Conservation (phyloP, 2,113 vertebrate genomes). For the Tricholaema leucomelas region DNA sequence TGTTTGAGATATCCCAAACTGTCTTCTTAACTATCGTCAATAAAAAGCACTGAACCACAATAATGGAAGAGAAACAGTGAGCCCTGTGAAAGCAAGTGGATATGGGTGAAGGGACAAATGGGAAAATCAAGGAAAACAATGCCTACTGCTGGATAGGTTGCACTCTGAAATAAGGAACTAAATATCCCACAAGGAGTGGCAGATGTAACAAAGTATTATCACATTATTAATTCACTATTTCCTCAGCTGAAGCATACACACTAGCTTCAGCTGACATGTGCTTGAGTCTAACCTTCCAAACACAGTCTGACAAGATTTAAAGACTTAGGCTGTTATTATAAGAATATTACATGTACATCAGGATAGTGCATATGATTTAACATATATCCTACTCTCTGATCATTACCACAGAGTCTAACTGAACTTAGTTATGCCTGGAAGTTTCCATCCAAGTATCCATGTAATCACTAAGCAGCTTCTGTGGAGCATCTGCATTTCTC, state of each 20-base stretch:
- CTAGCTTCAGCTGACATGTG: neutral
- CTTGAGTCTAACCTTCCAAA: neutral
- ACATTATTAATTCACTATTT: neutral
- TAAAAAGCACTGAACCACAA: neutral
- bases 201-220: neutral
- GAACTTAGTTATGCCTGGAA: neutral
- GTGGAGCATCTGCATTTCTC: neutral
- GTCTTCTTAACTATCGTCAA: neutral
- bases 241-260: fast-evolving
- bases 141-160: neutral
- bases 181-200: neutral
- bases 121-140: neutral
- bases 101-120: neutral
- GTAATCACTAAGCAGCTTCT: neutral
- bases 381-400: neutral
- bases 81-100: neutral
- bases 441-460: neutral
- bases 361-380: neutral
- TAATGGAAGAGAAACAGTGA: neutral
- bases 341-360: neutral
- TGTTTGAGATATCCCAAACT: neutral
- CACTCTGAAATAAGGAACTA: neutral
- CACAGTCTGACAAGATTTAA: neutral
- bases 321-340: neutral
- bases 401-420: neutral